phyloP scores from a whole-genome alignment of 2,797 vertebrate species.

The Cynodonichthys magdalenae region DNA sequence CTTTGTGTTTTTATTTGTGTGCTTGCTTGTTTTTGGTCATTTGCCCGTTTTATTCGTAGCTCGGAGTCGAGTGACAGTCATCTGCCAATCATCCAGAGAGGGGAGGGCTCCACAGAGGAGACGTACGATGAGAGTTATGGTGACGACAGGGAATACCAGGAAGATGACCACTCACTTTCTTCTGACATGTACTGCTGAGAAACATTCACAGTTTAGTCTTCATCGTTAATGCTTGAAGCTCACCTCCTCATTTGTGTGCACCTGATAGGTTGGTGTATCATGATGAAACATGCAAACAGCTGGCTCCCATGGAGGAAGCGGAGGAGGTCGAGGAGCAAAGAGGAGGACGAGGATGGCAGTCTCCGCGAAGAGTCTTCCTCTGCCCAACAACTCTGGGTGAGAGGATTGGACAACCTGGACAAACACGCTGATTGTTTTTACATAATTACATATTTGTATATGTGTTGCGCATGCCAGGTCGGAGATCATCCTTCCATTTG shows the following conservation, averaged over 20 bases:
- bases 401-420: not conserved
- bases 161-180: conserved; percentile 88
- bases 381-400: conserved; percentile 91
- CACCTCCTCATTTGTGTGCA: conserved; percentile 26
- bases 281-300: conserved; percentile 92
- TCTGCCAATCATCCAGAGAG: conserved; percentile 88
- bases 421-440: not conserved
- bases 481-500: conserved; percentile 96
- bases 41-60: conserved; percentile 70
- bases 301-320: conserved; percentile 85
- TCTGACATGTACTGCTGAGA: conserved; percentile 87
- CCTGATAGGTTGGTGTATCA: conserved; percentile 88
- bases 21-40: conserved; percentile 32
- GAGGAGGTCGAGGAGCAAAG: conserved; percentile 79
- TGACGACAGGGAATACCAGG: conserved; percentile 86
- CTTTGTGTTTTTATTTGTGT: conserved; percentile 44
- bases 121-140: conserved; percentile 85
- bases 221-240: conserved; percentile 1
- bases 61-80: conserved; percentile 92
- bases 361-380: conserved; percentile 91
- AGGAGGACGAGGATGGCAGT: conserved; percentile 80
- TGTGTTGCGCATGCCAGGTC: conserved; percentile 73
- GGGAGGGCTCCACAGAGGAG: conserved; percentile 89
- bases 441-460: conserved; percentile 1
- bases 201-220: conserved; percentile 19